phyloP scores from a whole-genome alignment of 2,888 invertebrate genomes.

The Noctua comes region DNA sequence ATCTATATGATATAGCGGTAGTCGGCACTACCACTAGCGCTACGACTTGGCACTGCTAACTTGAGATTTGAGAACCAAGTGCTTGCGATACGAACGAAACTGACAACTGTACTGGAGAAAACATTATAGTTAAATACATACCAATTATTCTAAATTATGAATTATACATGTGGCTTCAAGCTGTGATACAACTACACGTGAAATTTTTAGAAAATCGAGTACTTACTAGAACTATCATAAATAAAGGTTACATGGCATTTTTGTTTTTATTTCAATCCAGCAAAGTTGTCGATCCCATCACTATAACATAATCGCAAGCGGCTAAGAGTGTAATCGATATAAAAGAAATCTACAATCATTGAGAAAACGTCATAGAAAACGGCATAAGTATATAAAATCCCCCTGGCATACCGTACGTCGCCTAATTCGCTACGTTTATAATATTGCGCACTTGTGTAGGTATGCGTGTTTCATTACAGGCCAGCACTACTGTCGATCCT shows the following conservation, averaged over 20 bases:
- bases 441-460: constrained; percentile 29
- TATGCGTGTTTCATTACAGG: constrained; percentile 41
- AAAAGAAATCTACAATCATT: constrained; percentile 49
- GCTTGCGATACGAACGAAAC: constrained; percentile 40
- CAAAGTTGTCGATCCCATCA: constrained; percentile 30
- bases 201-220: constrained; percentile 22
- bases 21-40: constrained; percentile 56
- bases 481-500: constrained; percentile 23
- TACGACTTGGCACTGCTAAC: constrained; percentile 78
- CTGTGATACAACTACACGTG: constrained; percentile 47
- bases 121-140: constrained; percentile 32
- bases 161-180: constrained; percentile 48
- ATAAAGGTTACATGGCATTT: constrained; percentile 56
- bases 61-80: constrained; percentile 69
- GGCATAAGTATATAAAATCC: constrained; percentile 42
- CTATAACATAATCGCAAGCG: constrained; percentile 44
- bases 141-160: constrained; percentile 46
- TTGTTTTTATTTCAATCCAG: constrained; percentile 11
- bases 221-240: constrained; percentile 23
- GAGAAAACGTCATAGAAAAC: constrained; percentile 48
- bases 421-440: constrained; percentile 46
- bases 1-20: constrained; percentile 67
- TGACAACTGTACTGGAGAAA: constrained; percentile 29
- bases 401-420: constrained; percentile 55
- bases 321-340: constrained; percentile 34